These are phyloP conservation scores for Caenorhabditis sp. DNA, from an alignment of 2,888 invertebrate species.

Conservation along the genomic window DNA sequence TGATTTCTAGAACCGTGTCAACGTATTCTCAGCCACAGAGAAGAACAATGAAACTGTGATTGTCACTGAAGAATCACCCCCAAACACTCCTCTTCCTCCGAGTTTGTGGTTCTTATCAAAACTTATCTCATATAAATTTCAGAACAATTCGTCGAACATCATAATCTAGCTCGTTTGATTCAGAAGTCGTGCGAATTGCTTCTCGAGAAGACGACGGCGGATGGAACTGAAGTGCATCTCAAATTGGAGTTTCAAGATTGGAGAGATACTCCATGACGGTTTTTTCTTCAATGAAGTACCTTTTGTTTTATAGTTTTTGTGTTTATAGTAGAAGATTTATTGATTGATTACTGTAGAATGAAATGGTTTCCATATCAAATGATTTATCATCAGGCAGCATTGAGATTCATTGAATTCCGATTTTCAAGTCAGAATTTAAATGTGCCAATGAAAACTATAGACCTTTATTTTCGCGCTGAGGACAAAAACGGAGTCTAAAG, in stretches of 20 bases:
- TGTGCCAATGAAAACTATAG: too few species aligned
- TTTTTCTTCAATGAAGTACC: background rate
- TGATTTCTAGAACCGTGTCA: slow-evolving; percentile 66
- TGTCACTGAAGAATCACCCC: slow-evolving; percentile 45
- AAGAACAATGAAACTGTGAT: slow-evolving; percentile 56
- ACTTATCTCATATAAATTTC: background rate
- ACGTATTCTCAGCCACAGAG: slow-evolving; percentile 70
- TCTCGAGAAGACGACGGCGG: slow-evolving; percentile 29
- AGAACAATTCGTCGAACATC: slow-evolving; percentile 33
- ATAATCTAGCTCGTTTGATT: slow-evolving; percentile 44
- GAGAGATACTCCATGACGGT: slow-evolving; percentile 20
- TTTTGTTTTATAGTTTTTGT: too few species aligned
- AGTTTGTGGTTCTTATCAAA: background rate
- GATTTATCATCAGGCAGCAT: too few species aligned
- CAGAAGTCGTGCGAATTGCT: slow-evolving; percentile 45
- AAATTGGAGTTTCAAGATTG: slow-evolving; percentile 56
- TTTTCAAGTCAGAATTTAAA: too few species aligned
- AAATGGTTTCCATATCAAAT: too few species aligned
- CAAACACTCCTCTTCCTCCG: slow-evolving; percentile 4
- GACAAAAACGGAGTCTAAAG: background rate
- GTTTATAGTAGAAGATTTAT: background rate
- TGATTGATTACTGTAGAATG: too few species aligned
- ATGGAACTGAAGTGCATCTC: slow-evolving; percentile 45
- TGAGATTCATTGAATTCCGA: too few species aligned
- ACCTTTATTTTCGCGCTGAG: background rate